Evolutionary conservation across 2,888 invertebrate species (phyloP).

Genomic region (Omphaloscelis lunosa): DNA sequence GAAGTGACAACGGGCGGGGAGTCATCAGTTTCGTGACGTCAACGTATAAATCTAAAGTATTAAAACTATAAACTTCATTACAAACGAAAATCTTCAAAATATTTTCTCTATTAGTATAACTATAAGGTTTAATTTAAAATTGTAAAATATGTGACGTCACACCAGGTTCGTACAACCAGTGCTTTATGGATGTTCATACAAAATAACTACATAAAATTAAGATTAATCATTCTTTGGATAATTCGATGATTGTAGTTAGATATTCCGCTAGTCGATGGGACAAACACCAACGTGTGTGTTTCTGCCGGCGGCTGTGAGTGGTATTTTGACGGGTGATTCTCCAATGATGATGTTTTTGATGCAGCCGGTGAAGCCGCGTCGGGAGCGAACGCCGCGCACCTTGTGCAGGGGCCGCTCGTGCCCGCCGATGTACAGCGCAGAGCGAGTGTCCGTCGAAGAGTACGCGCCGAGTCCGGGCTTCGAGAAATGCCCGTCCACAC

Average conservation of each 20-base stretch:
- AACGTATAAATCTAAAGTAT: neutral
- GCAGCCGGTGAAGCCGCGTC: conserved; percentile 95
- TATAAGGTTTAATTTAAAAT: neutral
- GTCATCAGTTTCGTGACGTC: neutral
- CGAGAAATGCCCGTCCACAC: conserved; percentile 95
- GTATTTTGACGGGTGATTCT: conserved; percentile 78
- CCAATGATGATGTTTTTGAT: conserved; percentile 93
- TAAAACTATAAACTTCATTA: neutral
- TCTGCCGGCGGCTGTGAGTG: conserved; percentile 91
- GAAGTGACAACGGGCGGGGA: neutral
- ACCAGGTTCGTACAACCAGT: neutral
- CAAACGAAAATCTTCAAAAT: neutral
- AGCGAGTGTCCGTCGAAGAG: conserved; percentile 94
- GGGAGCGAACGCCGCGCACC: conserved; percentile 92
- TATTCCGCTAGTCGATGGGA: conserved; percentile 90
- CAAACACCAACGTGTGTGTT: conserved; percentile 95
- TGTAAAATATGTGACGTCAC: neutral
- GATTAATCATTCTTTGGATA: conserved; percentile 11
- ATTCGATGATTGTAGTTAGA: neutral
- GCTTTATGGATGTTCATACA: neutral
- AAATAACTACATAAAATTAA: conserved; percentile 8
- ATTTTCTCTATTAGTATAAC: neutral
- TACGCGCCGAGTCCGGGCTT: conserved; percentile 93
- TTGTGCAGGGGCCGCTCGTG: conserved; percentile 88
- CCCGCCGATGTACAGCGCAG: conserved; percentile 97